Conservation (phyloP, 1,140 invertebrate genomes). For the Planococcus citri region DNA sequence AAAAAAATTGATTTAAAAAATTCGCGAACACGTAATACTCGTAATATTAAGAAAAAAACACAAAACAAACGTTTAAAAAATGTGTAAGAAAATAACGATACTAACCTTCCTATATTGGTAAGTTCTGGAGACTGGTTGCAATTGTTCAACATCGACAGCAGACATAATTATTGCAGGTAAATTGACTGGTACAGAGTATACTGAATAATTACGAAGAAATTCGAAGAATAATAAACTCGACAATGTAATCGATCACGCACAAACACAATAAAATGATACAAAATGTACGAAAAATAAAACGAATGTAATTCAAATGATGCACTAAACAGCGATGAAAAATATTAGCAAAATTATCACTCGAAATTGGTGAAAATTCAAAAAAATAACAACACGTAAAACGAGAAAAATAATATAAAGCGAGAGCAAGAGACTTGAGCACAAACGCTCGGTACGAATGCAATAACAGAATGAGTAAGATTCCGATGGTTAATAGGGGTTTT, state of each 20-base stretch:
- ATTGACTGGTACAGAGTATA: neutral
- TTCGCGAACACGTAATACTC: neutral
- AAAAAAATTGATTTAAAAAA: neutral
- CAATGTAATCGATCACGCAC: no score
- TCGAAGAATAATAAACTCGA: no score
- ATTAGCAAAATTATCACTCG: no score
- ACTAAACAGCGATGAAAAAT: no score
- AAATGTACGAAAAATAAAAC: no score
- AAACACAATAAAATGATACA: no score
- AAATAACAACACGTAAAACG: no score
- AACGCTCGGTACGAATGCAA: slow-evolving; percentile 5
- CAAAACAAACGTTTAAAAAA: neutral
- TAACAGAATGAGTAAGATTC: slow-evolving; percentile 22
- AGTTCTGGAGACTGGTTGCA: slow-evolving; percentile 66
- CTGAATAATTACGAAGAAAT: neutral
- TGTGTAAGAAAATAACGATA: slow-evolving; percentile 23
- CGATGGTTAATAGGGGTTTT: slow-evolving; percentile 23
- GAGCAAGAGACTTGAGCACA: neutral
- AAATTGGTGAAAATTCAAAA: no score
- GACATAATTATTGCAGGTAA: slow-evolving; percentile 24
- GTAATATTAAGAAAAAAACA: neutral
- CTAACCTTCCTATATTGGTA: slow-evolving; percentile 76
- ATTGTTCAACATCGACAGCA: slow-evolving; percentile 30
- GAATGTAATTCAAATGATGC: no score
- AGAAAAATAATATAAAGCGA: no score